These are phyloP conservation scores for Stigmatopora nigra DNA, from an alignment of 2,113 vertebrate genomes.

Conservation along the genomic window DNA sequence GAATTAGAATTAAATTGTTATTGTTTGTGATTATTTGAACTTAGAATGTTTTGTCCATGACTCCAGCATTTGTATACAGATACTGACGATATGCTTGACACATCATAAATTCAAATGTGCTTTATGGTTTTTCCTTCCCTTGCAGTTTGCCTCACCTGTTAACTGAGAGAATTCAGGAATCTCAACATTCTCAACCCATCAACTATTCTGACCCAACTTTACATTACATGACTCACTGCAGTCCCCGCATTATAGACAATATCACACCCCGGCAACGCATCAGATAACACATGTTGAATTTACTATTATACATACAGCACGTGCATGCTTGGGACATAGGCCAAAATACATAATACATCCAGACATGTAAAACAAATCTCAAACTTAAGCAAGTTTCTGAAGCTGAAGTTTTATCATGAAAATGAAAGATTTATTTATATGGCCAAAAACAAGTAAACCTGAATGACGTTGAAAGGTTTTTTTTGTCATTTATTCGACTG, in stretches of 20 bases:
- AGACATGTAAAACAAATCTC: constrained; percentile 12
- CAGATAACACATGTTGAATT: constrained; percentile 30
- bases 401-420: constrained; percentile 16
- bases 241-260: constrained; percentile 63
- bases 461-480: constrained; percentile 37
- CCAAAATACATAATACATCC: background rate
- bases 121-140: constrained; percentile 5
- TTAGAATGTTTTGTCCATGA: too few species aligned
- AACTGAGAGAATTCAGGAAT: constrained; percentile 57
- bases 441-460: constrained; percentile 22
- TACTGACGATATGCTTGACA: constrained; percentile 27
- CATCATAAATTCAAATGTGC: background rate
- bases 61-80: constrained; percentile 28
- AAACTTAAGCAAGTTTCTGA: constrained; percentile 13
- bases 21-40: too few species aligned
- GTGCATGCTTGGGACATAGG: background rate
- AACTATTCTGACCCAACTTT: constrained; percentile 66
- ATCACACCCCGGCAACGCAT: constrained; percentile 39
- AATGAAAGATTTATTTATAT: constrained; percentile 42
- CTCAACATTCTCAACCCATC: constrained; percentile 54
- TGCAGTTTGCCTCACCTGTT: constrained; percentile 64
- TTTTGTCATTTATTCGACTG: constrained; percentile 20
- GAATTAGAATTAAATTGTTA: too few species aligned
- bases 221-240: constrained; percentile 69
- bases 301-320: background rate